A percentile compares a stretch with the other conserved stretches of the same genome.
Evolutionary conservation across 2,888 invertebrate genomes (phyloP).

Genomic region (Mythimna impura): DNA sequence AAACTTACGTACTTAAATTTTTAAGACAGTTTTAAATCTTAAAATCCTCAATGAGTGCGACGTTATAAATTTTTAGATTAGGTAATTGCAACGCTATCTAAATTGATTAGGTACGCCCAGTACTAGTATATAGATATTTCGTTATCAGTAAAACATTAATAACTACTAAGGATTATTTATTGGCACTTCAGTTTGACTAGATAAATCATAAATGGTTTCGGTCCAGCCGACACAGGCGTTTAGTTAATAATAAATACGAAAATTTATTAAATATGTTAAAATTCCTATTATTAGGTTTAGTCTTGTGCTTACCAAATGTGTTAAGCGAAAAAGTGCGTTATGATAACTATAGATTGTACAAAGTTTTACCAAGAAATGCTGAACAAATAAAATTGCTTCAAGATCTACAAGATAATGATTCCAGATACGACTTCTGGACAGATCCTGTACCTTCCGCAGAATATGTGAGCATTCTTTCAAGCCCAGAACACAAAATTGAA

Average conservation of each 20-base stretch:
- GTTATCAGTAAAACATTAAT: slow-evolving; percentile 41
- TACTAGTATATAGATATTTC: slow-evolving; percentile 1
- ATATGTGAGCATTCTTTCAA: slow-evolving; percentile 80
- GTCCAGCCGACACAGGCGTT: too few relatives aligned
- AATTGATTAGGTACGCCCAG: neutral
- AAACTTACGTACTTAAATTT: neutral
- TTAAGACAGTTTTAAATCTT: neutral
- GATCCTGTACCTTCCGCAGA: slow-evolving; percentile 70
- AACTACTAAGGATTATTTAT: slow-evolving; percentile 17
- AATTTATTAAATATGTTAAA: slow-evolving; percentile 54
- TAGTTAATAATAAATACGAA: neutral
- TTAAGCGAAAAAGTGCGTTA: slow-evolving; percentile 71
- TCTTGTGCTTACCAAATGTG: slow-evolving; percentile 45
- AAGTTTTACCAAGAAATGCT: slow-evolving; percentile 82
- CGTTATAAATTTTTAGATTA: neutral
- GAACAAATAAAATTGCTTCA: slow-evolving; percentile 85
- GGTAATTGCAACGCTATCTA: slow-evolving; percentile 6
- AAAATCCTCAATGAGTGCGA: neutral
- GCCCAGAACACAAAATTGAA: slow-evolving; percentile 73
- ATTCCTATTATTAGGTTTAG: slow-evolving; percentile 38
- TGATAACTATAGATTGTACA: slow-evolving; percentile 84
- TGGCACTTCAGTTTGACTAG: slow-evolving; percentile 1
- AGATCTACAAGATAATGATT: slow-evolving; percentile 79
- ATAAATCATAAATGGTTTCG: slow-evolving; percentile 18
- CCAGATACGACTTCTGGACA: slow-evolving; percentile 81